phyloP scores from a whole-genome alignment of 2,888 invertebrate genomes.

The Dione vanillae region DNA sequence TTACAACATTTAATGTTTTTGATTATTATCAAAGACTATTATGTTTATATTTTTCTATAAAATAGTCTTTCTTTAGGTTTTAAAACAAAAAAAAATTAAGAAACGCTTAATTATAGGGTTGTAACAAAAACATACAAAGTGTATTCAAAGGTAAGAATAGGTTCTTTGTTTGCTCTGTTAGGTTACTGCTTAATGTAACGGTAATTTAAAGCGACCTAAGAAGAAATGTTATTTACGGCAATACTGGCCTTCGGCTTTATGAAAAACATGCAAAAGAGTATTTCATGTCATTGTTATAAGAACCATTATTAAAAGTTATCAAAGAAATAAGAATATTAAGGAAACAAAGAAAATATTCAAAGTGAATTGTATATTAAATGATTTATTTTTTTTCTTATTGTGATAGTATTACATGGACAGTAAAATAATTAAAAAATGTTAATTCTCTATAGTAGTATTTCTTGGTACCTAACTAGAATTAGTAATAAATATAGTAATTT shows the following conservation, averaged over 20 bases:
- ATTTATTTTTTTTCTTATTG: constrained; percentile 29
- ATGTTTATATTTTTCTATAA: no score
- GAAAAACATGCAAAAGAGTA: background rate
- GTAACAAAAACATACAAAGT: background rate
- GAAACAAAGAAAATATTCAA: constrained; percentile 38
- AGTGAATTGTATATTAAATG: constrained; percentile 27
- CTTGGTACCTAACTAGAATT: background rate
- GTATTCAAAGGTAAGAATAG: background rate
- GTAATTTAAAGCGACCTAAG: constrained; percentile 15
- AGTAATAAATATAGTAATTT: background rate
- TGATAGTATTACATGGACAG: background rate
- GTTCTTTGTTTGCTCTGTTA: background rate
- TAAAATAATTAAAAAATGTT: no score
- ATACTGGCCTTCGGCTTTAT: background rate
- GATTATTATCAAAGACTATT: no score
- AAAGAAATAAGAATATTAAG: constrained; percentile 19
- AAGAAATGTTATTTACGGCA: background rate
- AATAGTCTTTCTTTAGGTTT: background rate
- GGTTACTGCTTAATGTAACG: background rate
- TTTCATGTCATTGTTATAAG: constrained; percentile 5
- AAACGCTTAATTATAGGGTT: background rate
- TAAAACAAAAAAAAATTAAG: background rate
- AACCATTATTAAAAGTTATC: background rate
- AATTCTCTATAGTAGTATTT: background rate
- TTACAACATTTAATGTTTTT: no score